Percentiles rank a stretch among this genome's conserved stretches.
Conservation (phyloP, 2,113 vertebrate species). For the Dromaius novaehollandiae region DNA sequence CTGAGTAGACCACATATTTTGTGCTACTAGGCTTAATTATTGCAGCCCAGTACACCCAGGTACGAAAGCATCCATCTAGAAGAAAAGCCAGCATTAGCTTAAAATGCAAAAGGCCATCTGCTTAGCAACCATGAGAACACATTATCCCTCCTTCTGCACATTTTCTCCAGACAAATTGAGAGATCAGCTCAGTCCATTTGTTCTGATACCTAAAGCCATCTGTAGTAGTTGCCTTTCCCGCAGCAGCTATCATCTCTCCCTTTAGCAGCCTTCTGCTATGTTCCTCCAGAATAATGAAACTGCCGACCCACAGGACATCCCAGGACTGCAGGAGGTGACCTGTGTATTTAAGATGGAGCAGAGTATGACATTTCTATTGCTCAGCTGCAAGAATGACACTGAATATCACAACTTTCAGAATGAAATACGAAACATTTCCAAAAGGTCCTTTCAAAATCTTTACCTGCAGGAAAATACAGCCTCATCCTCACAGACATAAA, state of each 20-base stretch:
- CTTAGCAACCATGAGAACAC: neutral
- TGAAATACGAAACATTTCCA: neutral
- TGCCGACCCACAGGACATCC: fast-evolving
- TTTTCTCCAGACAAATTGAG: neutral
- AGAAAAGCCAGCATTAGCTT: neutral
- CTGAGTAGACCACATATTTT: neutral
- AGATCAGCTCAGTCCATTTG: neutral
- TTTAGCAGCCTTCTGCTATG: neutral
- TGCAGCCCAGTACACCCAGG: neutral
- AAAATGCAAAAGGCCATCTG: neutral
- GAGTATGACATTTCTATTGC: neutral
- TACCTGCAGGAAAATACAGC: neutral
- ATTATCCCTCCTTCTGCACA: neutral
- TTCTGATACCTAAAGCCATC: neutral
- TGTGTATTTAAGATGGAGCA: neutral
- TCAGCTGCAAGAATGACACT: neutral
- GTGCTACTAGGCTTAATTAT: neutral
- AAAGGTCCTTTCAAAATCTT: neutral
- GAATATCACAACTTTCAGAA: neutral
- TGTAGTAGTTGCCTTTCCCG: neutral
- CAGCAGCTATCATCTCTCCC: neutral
- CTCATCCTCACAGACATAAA: neutral
- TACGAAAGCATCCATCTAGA: neutral
- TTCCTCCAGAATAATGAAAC: neutral
- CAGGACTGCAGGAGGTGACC: neutral